Base-by-base conservation (phyloP, 2,113 vertebrate genomes). In the Neogobius melanostomus region DNA sequence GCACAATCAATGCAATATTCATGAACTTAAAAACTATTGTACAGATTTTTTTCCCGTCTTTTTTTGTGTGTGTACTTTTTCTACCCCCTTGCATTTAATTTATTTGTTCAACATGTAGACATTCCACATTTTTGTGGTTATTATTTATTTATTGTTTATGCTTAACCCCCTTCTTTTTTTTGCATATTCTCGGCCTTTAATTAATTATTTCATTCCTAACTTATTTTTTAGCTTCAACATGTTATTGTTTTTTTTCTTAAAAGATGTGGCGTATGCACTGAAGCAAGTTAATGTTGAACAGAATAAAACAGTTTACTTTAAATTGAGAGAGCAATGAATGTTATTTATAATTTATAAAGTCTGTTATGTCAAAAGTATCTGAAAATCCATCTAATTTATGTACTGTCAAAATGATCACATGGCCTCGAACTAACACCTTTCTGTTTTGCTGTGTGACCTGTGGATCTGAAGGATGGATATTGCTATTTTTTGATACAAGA, bases 1-100 rank as follows among this genome's bases (percentile, higher is more conserved):
- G 95, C 95, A 97, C 95, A 95, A 96, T 93, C 96, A 96, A 96
- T 97, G 95, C 96, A 97, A 96, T 96, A 95, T 94, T 93, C 93
- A 94, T 95, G 87, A 90, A 92, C 93, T 93, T 85, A 85, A 56
- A 56, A 56, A 78, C 74, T 87, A 93, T 91, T 96, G 94, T 95
- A 94, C 92, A 94, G 93, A 69, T 83, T 93, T 88, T 93, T 79
- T 75, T 61, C 28, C 28, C 3, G 28, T 36, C 28, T 36, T 74
- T 74, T 90, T 92, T 87, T 92, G 90, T 94, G 84, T 93, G 89
- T 93, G 87, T 79, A 80, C 91, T 89, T 92, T 92, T 91, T 90
- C 86, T 88, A 72, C 77, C 89, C 46, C 43, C 87, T 83, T 94
- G 90, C 94, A 87, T 95, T 89, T 94, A 95, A 96, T 97, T 97